A percentile compares a stretch with the other conserved stretches of the same genome.
These are phyloP conservation scores for Zaprionus africanus DNA, from an alignment of 1,140 invertebrate genomes.

Conservation along the genomic window DNA sequence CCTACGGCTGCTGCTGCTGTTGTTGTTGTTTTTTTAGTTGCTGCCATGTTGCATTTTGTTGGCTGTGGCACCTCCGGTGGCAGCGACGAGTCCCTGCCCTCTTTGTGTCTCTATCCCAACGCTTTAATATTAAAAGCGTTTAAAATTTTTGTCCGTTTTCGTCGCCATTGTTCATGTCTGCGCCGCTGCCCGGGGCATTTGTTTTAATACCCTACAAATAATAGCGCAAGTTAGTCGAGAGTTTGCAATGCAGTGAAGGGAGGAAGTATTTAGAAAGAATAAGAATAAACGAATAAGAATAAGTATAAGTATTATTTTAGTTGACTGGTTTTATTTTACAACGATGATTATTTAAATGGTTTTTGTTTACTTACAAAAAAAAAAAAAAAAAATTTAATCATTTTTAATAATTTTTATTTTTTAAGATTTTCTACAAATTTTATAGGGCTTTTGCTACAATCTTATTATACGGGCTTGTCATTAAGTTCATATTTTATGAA, in stretches of 20 bases:
- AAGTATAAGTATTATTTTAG: no score
- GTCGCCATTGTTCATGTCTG: slow-evolving; percentile 69
- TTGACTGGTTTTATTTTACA: no score
- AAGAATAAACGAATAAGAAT: no score
- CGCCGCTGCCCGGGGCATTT: slow-evolving; percentile 8
- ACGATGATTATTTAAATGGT: no score
- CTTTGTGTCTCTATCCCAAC: slow-evolving; percentile 46
- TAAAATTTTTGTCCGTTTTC: slow-evolving; percentile 71
- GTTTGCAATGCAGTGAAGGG: background rate
- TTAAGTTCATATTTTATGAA: no score
- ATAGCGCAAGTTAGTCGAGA: background rate
- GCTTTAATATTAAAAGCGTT: slow-evolving; percentile 82
- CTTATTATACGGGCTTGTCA: no score
- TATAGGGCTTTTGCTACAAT: no score
- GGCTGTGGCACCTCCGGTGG: slow-evolving; percentile 29
- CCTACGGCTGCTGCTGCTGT: slow-evolving; percentile 33
- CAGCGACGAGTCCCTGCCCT: slow-evolving; percentile 2
- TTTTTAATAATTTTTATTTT: no score
- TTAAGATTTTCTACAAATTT: no score
- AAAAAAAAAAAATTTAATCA: no score
- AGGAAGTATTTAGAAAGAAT: no score
- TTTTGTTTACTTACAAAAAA: no score
- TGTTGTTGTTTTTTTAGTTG: slow-evolving; percentile 36
- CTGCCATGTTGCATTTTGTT: slow-evolving; percentile 71
- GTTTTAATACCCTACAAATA: slow-evolving; percentile 27